Percentiles rank a stretch among this genome's conserved stretches.
Evolutionary conservation across 2,888 invertebrate genomes (phyloP).

Genomic region (Stenurella melanura): DNA sequence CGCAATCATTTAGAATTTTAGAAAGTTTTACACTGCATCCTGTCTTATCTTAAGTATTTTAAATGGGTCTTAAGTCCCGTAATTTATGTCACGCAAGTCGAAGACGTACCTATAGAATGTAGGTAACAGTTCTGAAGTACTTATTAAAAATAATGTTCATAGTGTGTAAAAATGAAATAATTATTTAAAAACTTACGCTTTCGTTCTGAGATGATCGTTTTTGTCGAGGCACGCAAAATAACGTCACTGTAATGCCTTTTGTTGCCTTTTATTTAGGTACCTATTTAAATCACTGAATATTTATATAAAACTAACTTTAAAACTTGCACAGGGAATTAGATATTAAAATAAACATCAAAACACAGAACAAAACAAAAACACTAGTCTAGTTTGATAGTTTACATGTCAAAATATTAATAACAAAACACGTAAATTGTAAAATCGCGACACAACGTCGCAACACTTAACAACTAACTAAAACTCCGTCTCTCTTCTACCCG

Average conservation of each 20-base stretch:
- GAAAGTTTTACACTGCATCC: conserved; percentile 13
- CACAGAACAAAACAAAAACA: conserved; percentile 52
- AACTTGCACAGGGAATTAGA: conserved; percentile 22
- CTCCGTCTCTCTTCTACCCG: conserved; percentile 28
- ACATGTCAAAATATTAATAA: conserved; percentile 50
- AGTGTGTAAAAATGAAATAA: neutral
- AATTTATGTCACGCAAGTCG: neutral
- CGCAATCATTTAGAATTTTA: neutral
- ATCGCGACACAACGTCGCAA: conserved; percentile 23
- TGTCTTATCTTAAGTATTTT: conserved; percentile 15
- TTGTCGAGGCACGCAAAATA: conserved; percentile 78
- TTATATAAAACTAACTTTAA: conserved; percentile 18
- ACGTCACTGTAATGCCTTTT: conserved; percentile 74
- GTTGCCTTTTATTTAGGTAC: conserved; percentile 36
- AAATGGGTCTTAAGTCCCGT: neutral
- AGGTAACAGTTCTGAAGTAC: neutral
- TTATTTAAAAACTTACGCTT: conserved; percentile 73
- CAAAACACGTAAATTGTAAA: conserved; percentile 39
- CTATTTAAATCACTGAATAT: conserved; percentile 27
- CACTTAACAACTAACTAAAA: conserved; percentile 36
- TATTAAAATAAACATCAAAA: conserved; percentile 45
- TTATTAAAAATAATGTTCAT: neutral
- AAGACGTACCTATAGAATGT: neutral
- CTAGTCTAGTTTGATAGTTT: conserved; percentile 40
- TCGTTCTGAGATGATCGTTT: conserved; percentile 77